phyloP scores from a whole-genome alignment of 2,888 invertebrate species.

The Candidula unifasciata region DNA sequence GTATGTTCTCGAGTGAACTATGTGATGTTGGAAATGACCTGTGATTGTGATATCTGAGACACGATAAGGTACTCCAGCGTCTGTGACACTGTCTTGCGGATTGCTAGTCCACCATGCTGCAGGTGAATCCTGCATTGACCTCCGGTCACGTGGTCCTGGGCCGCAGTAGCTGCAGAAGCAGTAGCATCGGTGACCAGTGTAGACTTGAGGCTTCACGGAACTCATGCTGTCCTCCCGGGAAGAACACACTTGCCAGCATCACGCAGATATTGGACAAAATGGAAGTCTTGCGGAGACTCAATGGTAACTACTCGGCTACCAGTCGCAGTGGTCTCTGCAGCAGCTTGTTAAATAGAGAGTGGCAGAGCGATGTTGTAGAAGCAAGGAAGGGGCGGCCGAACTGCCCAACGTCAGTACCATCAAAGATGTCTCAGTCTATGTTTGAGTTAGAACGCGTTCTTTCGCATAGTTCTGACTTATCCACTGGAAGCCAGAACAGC shows the following conservation, averaged over 20 bases:
- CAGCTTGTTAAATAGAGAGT: neutral
- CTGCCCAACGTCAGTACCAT: neutral
- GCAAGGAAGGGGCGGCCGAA: neutral
- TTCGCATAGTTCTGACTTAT: neutral
- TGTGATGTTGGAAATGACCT: too few relatives aligned
- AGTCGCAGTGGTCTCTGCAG: neutral
- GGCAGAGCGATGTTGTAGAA: neutral
- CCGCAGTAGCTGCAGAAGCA: neutral
- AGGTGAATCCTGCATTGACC: neutral
- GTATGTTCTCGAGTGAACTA: too few relatives aligned
- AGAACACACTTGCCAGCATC: too few relatives aligned
- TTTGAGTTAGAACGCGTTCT: neutral
- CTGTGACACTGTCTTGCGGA: neutral
- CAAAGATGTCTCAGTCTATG: neutral
- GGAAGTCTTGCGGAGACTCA: conserved; percentile 32
- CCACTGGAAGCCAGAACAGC: neutral
- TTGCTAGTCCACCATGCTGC: neutral
- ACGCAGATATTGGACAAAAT: conserved; percentile 5
- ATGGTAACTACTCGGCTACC: conserved; percentile 25
- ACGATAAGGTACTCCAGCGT: too few relatives aligned
- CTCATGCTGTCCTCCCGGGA: too few relatives aligned
- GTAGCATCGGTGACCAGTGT: too few relatives aligned
- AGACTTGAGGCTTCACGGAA: too few relatives aligned
- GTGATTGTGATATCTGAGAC: too few relatives aligned
- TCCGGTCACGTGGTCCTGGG: neutral